Evolutionary conservation across 2,113 vertebrate species (phyloP), one percentile per base, ranked within the genome.

Genomic region (Helogale parvula): DNA sequence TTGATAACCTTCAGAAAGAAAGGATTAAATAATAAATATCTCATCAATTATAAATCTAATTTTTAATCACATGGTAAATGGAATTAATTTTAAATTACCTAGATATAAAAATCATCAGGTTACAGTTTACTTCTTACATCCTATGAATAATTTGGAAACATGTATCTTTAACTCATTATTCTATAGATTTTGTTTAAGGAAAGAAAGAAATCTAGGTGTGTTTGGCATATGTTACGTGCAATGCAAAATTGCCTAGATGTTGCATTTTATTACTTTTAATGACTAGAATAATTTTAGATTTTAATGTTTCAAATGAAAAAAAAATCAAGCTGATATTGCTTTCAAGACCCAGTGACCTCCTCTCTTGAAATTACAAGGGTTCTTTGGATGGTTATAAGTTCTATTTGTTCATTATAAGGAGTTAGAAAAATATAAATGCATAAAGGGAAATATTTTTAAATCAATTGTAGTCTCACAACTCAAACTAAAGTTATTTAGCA

Each of bases 131-230:
- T 52, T 90, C 2, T 85, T 89, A 57, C 80, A 52, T 68, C 68
- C 25, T 93, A 7, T 69, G 71, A 79, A 52, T 52, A 92, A 92
- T 60, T 79, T 23, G 76, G n/a, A 90, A 96, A 68, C 60, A 63
- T 85, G 9, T 68, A 66, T 84, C 81, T 94, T 81, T 65, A 89
- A 60, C 65, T 15, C 21, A 94, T 68, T 77, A 45, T 89, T 94
- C 23, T 96, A 17, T 85, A 13, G 57, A 85, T 90, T 95, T 90
- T 89, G 80, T 93, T 76, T 77, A 85, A 89, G 71, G 65, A 90
- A 79, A 85, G 65, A 90, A 79, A 85, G 76, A 85, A 27, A 84
- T 72, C 33, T 81, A 93, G 31, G 8, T 71, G n/a, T 57, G 2
- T 88, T 96, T 85, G 31, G 33, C 35, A 33, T 63, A 90, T 77